Base-by-base conservation (phyloP, 2,888 invertebrate genomes). In the Oscheius onirici region DNA sequence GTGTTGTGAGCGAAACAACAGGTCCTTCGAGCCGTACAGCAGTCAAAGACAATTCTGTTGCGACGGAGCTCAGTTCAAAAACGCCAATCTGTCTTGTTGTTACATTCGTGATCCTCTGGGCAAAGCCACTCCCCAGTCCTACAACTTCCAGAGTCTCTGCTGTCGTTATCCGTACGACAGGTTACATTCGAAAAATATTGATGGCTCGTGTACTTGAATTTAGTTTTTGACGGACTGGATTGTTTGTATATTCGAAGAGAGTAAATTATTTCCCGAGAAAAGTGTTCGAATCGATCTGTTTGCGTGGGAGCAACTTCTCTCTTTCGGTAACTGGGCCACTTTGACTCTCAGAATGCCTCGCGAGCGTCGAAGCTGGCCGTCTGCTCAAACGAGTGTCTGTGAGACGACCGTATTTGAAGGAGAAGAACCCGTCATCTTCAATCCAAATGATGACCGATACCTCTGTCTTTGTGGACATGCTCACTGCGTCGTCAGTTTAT, bases 161-260 rank as follows among this genome's bases (percentile, higher is more conserved):
- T 86, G 86, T 71, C 81, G 79, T 13, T 86, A 80, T 72, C 86
- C 86, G 5, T 86, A 75, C 71, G 80, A 76, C 43, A 24, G 49
- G 24, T 28, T 69, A 49, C 22, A 26, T 26, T 24, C 52, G 3
- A 28, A n/a, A 28, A 54, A 52, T 34, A 41, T 54, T 22, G 54
- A 66, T 10, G 54, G 54, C 6, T 6, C 34, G 8, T 34, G 34
- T 8, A 34, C 34, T 34, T 34, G 34, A 34, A 34, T 8, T 34
- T 34, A n/a, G 34, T 34, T 8, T 3, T 34, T 34, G 8, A 8
- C 3, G 8, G 3, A 34, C 8, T 3, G 34, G 5, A 3, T 0
- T 34, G 34, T 34, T 34, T 34, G 34, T 34, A 34, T 34, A 34
- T 34, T 34, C 34, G 5, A n/a, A n/a, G n/a, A 34, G 34, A 34